Evolutionary conservation across 2,888 invertebrate genomes (phyloP).

Genomic region (Tipula unca): DNA sequence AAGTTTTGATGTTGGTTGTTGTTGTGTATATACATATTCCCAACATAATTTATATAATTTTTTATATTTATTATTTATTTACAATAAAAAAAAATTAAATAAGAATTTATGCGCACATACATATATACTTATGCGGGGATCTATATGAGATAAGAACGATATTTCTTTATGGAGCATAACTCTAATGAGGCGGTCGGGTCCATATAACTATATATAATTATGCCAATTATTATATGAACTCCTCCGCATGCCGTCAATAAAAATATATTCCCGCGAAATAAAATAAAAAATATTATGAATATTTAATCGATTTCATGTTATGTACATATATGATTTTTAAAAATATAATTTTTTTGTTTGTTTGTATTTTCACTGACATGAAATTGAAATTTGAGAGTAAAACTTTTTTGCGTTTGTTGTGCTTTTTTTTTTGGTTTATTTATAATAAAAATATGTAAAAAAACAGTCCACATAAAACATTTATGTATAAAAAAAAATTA

Average conservation of each 20-base stretch:
- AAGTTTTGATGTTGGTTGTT: background rate
- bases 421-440: background rate
- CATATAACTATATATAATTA: background rate
- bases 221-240: background rate
- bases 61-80: background rate
- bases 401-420: background rate
- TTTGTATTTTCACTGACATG: background rate
- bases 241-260: background rate
- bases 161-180: background rate
- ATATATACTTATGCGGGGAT: background rate
- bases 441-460: background rate
- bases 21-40: background rate
- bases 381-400: conserved; percentile 3
- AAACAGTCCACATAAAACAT: background rate
- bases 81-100: background rate
- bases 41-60: background rate
- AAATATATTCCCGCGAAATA: background rate
- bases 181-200: background rate
- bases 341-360: background rate
- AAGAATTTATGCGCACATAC: background rate
- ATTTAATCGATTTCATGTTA: conserved; percentile 14
- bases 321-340: background rate
- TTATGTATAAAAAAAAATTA: background rate
- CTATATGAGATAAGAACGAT: background rate
- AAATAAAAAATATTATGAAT: background rate